Evolutionary conservation across 2,113 vertebrate genomes (phyloP).

Genomic region (Todiramphus chloris): DNA sequence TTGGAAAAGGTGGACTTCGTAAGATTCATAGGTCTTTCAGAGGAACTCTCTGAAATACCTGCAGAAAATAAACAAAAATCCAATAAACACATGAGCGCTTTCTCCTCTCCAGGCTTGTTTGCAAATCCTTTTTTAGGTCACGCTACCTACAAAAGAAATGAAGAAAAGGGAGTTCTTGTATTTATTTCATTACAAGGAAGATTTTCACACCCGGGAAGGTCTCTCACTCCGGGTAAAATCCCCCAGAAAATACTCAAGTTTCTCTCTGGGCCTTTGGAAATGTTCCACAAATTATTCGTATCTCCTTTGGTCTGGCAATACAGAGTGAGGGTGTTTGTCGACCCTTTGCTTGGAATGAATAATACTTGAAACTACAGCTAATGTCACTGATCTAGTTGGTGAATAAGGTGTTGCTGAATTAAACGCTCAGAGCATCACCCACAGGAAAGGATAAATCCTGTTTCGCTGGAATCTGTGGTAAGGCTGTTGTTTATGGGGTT

Average conservation of each 20-base stretch:
- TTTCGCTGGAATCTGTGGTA: background rate
- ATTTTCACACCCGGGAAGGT: background rate
- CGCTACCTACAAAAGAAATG: background rate
- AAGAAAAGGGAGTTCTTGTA: background rate
- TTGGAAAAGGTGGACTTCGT: background rate
- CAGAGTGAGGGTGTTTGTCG: background rate
- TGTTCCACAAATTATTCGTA: background rate
- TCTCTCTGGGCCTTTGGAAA: background rate
- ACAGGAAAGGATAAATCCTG: background rate
- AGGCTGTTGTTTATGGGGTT: background rate
- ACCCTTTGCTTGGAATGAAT: background rate
- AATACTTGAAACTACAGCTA: background rate
- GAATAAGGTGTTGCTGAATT: slow-evolving; percentile 17
- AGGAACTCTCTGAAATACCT: background rate
- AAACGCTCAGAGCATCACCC: background rate
- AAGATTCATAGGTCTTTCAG: background rate
- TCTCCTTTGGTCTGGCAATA: background rate
- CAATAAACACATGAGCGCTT: background rate
- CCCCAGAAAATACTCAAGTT: background rate
- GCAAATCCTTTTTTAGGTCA: slow-evolving; percentile 26
- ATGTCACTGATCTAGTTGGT: background rate
- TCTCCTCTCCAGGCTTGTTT: background rate
- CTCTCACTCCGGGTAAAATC: background rate
- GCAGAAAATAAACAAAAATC: slow-evolving; percentile 3
- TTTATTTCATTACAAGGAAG: background rate